phyloP scores from a whole-genome alignment of 1,140 invertebrate genomes.

The Pteromalus puparum region DNA sequence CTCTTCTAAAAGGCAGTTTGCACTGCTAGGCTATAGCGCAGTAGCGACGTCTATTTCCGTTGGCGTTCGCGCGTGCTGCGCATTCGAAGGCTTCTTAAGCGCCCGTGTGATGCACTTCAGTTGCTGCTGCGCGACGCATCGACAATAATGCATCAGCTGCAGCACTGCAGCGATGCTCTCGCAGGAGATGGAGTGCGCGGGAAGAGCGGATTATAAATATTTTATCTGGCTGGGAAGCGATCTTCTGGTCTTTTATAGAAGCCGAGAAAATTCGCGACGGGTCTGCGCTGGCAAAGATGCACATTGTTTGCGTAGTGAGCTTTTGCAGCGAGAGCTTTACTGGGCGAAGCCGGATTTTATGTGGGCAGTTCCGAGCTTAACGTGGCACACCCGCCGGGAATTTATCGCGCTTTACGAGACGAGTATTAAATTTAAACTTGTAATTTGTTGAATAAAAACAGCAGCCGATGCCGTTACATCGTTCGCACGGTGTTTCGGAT shows the following conservation, averaged over 20 bases:
- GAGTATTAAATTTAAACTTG: too few relatives aligned
- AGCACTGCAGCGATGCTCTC: not conserved
- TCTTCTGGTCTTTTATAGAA: not conserved
- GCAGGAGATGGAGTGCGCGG: not conserved
- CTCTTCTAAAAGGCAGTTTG: not conserved
- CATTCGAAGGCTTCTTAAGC: slow-evolving; percentile 5
- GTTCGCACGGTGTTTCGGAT: too few relatives aligned
- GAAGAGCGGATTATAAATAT: slow-evolving; percentile 33
- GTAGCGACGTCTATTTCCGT: slow-evolving; percentile 30
- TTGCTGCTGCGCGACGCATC: too few relatives aligned
- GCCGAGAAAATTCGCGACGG: too few relatives aligned
- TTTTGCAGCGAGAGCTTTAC: too few relatives aligned
- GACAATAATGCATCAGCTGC: not conserved
- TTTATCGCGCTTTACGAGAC: too few relatives aligned
- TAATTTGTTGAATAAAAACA: too few relatives aligned
- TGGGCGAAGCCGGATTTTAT: too few relatives aligned
- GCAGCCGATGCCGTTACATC: too few relatives aligned
- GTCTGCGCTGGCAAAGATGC: not conserved
- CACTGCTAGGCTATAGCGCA: not conserved
- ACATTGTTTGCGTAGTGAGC: not conserved
- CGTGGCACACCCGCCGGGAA: too few relatives aligned
- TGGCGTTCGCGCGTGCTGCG: slow-evolving; percentile 5
- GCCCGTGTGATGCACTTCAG: not conserved
- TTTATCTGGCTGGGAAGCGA: not conserved
- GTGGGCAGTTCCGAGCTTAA: too few relatives aligned